Base-by-base conservation (phyloP, 2,888 invertebrate genomes). In the Acronicta alni region DNA sequence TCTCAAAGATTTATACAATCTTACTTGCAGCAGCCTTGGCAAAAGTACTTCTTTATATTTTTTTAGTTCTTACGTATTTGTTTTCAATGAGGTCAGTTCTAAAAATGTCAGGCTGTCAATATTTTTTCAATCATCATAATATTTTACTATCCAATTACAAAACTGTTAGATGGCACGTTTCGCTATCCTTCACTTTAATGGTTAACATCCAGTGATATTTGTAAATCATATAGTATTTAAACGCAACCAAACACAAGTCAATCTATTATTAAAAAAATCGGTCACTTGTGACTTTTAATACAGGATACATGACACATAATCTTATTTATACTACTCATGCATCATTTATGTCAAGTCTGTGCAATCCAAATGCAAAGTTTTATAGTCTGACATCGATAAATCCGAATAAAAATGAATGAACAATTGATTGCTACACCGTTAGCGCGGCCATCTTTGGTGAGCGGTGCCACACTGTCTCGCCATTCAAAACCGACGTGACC, bases 381-480 rank as follows among this genome's bases (percentile, higher is more conserved):
- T 77, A 68, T 77, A 57, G 62, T 61, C 18, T 47, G 37, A 16
- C 51, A 55, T 37, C 30, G 37, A 5, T 41, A 23, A 45, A 46
- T 41, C 23, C 38, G 59, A 53, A 64, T 72, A 59, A 60, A 54
- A 60, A 57, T 59, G 49, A 65, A 72, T 69, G 63, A 62, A 37
- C 43, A 38, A 70, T 69, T 38, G 62, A 38, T 55, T 63, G 15
- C 26, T 44, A 48, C 44, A 52, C 51, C 55, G 45, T 63, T 58
- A 67, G 44, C 51, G 52, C 30, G 15, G 17, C 57, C 47, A 38
- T 52, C 54, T 67, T 59, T 63, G 77, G 68, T n/a, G 16, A 51
- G 60, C 51, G 76, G 73, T 68, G 76, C 73, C 77, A 67, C 26
- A 57, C 62, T 57, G 79, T 77, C 79, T 75, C 35, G 49, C 46